Evolutionary conservation across 2,113 vertebrate genomes (phyloP), one percentile per base, ranked within the genome.

Genomic region (Uria lomvia): DNA sequence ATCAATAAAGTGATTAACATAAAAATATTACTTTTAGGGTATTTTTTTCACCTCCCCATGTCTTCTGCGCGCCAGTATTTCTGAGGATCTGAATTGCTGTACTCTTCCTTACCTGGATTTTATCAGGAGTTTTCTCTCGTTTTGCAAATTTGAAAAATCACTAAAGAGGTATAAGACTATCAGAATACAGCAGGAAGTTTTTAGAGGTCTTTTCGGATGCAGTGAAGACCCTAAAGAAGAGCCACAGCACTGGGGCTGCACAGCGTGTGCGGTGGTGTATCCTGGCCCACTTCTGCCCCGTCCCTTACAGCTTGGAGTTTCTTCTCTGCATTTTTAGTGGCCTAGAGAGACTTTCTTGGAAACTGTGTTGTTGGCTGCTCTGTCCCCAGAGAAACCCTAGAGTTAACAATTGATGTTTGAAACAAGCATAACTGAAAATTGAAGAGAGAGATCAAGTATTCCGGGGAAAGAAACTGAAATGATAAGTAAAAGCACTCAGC

Each of bases 401-500:
- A 90, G 92, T 92, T 96, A 96, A 91, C 91, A 94, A 92, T 42
- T 96, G 91, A 86, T 96, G 95, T 97, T 76, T 96, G 93, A 95
- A 96, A 90, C 60, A 87, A 94, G 83, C 86, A 50, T 80, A 94
- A 88, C 90, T 81, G 75, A 80, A 94, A 96, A 96, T 49, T 93
- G 96, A 78, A 92, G 83, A 90, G 83, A 67, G 56, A 93, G 60
- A 91, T 95, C 78, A 95, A 91, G 80, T 92, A 87, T 96, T 96
- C 90, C 5, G 3, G 66, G 71, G 92, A 90, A 94, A 91, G 90
- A 92, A 94, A 86, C 45, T 66, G 94, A 95, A 97, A 94, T 96
- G 93, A 94, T 89, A 93, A 97, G 95, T 89, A 95, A 94, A 97
- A 97, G 96, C 92, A 87, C 66, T 97, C 91, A 90, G 89, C 94